Conservation (phyloP, 2,113 vertebrate species). For the rabbit (Oryctolagus cuniculus) region DNA sequence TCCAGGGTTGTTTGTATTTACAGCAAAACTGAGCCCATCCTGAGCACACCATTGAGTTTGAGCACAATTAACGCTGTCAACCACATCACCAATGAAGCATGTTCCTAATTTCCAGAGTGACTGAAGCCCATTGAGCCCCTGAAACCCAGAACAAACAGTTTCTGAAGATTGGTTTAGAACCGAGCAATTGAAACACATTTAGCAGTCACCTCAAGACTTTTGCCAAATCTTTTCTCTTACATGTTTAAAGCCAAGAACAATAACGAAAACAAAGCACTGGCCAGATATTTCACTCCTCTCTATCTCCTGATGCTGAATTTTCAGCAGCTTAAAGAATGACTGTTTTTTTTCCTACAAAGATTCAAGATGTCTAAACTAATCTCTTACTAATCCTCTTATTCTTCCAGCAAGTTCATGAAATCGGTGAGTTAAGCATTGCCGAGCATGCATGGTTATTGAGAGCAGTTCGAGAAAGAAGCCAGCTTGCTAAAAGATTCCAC, state of each 20-base stretch:
- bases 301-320: constrained; percentile 49
- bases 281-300: neutral
- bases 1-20: neutral
- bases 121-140: neutral
- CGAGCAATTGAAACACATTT: neutral
- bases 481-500: constrained; percentile 18
- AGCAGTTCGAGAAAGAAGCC: neutral
- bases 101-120: neutral
- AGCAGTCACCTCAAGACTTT: neutral
- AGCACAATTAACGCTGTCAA: neutral
- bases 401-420: constrained; percentile 68
- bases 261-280: neutral
- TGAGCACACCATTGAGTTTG: too few species aligned
- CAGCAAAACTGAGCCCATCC: neutral
- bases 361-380: constrained; percentile 73
- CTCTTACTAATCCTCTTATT: constrained; percentile 72
- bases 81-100: neutral
- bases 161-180: neutral
- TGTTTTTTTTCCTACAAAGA: constrained; percentile 50
- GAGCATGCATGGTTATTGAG: neutral
- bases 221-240: constrained; percentile 26
- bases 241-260: constrained; percentile 33
- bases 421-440: constrained; percentile 36
- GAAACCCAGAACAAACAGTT: neutral
- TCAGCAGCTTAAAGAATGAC: constrained; percentile 52